Percentiles rank a stretch among this genome's conserved stretches.
These are phyloP conservation scores for Lethocerus indicus DNA, from an alignment of 1,140 invertebrate genomes.

Conservation along the genomic window DNA sequence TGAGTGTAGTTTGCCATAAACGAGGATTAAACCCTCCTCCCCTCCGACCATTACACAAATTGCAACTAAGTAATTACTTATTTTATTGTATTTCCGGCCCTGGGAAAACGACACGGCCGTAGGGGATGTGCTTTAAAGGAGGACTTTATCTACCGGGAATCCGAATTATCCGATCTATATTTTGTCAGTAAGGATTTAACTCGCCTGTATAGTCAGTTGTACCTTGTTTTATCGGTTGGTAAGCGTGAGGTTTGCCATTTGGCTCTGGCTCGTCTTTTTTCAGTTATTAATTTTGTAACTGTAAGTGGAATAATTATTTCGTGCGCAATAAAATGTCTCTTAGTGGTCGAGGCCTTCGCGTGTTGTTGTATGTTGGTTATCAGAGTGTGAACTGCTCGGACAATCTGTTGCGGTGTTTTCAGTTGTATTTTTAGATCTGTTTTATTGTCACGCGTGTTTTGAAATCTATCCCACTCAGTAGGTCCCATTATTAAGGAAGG, in stretches of 20 bases:
- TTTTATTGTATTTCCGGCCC: too few relatives aligned
- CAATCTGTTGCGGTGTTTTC: neutral
- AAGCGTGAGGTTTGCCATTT: neutral
- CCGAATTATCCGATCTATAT: too few relatives aligned
- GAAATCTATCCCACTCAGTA: neutral
- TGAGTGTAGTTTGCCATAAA: too few relatives aligned
- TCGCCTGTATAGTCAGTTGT: neutral
- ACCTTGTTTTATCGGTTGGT: neutral
- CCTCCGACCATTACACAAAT: too few relatives aligned
- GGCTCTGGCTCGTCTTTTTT: conserved; percentile 1
- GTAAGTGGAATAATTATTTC: neutral
- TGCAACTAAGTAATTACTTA: too few relatives aligned
- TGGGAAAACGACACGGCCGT: too few relatives aligned
- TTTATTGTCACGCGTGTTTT: neutral
- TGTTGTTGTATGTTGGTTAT: neutral
- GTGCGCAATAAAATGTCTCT: neutral
- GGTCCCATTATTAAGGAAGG: neutral
- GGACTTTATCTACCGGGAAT: too few relatives aligned
- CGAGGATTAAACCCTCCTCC: too few relatives aligned
- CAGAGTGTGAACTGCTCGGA: neutral
- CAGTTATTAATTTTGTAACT: neutral
- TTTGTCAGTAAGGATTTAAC: neutral
- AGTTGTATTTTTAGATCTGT: neutral
- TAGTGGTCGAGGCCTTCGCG: neutral
- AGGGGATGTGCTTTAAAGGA: too few relatives aligned